Conservation (phyloP, 1,140 invertebrate genomes). For the Rhyacophila brunnea region DNA sequence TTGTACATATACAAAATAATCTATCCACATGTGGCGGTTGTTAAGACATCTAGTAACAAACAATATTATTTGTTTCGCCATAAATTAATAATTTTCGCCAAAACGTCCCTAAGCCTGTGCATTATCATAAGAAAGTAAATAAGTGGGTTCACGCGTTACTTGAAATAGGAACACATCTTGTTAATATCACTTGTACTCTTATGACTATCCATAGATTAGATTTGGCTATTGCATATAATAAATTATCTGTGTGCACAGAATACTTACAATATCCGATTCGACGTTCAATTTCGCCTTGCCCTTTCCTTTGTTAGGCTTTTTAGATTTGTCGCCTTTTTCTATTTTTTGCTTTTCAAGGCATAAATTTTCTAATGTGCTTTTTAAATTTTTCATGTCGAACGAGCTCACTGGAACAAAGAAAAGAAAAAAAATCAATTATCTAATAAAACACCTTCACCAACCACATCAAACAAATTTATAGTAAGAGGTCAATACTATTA, state of each 20-base stretch:
- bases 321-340: conserved; percentile 70
- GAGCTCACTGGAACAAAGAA: conserved; percentile 62
- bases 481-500: too few species aligned
- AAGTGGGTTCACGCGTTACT: background rate
- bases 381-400: conserved; percentile 76
- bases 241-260: background rate
- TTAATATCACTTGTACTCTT: too few species aligned
- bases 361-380: conserved; percentile 74
- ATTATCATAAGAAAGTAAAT: background rate
- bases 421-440: conserved; percentile 30
- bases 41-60: too few species aligned
- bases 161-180: background rate
- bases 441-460: too few species aligned
- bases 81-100: background rate
- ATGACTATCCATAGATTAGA: conserved; percentile 3
- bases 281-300: conserved; percentile 76
- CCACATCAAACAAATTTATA: too few species aligned
- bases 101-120: background rate
- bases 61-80: background rate
- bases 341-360: conserved; percentile 80
- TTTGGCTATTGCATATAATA: background rate
- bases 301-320: conserved; percentile 75
- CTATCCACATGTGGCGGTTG: too few species aligned
- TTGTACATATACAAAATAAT: too few species aligned
- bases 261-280: conserved; percentile 70